Base-by-base conservation (phyloP, 2,113 vertebrate species). In the Choloepus hoffmanni region DNA sequence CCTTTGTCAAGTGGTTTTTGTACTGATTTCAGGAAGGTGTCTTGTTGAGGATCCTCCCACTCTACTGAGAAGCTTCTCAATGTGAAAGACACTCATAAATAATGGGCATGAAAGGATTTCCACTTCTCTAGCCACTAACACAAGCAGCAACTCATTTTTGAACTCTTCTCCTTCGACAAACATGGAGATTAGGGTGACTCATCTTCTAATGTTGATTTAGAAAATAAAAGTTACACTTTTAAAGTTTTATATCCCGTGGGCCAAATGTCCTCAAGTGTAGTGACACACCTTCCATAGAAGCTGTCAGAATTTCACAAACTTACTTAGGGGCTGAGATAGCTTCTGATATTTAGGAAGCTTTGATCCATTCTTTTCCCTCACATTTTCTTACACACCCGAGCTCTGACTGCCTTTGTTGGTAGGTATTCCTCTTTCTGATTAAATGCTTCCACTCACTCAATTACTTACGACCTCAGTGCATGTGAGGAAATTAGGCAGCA, bases 91-190 rank as follows among this genome's bases (percentile, higher is more conserved):
- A 73, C 15, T 81, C 79, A 90, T 33, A 90, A 50, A 89, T n/a
- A 67, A 78, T 45, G 33, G 13, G 24, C 28, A 93, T 40, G 73
- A 92, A 86, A 88, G 73, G 45, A 92, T 33, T 67, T 85, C 48
- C 30, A 86, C 68, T 83, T 53, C 70, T 67, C 76, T 85, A 62
- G 26, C 55, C 89, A 70, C 48, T 94, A 62, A 55, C 40, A 28
- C 28, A 55, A 76, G 86, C 50, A 87, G 19, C 62, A 72, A 79
- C 36, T 82, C 85, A 72, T 30, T 33, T 55, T 72, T 94, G 76
- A 97, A 94, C 28, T 96, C 58, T 96, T 89, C 21, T 7, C 53
- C 53, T 92, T 89, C 79, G 45, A 76, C 62, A 95, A 92, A 89
- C 10, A 72, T 67, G 60, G 53, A 67, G n/a, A 92, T 86, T 58